These are phyloP conservation scores for Enteromius fasciolatus DNA, from an alignment of 2,797 vertebrate species.

Conservation along the genomic window DNA sequence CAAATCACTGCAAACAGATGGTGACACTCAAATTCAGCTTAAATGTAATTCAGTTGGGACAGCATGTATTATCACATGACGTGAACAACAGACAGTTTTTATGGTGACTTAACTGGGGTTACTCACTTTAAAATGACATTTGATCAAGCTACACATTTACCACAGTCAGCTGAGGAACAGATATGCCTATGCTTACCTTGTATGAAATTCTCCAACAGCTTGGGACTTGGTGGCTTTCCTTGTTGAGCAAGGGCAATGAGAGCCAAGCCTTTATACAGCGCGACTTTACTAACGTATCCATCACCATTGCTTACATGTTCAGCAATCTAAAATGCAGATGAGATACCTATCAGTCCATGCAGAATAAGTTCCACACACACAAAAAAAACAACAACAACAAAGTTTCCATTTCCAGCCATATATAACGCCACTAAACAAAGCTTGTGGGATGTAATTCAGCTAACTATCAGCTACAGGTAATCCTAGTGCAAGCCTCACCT, in stretches of 20 bases:
- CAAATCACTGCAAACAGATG: conserved; percentile 10
- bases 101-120: conserved; percentile 24
- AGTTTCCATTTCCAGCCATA: not conserved
- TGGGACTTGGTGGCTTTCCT: conserved; percentile 79
- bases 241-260: conserved; percentile 81
- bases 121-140: conserved; percentile 56
- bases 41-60: conserved; percentile 19
- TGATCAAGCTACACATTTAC: conserved; percentile 66
- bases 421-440: not conserved
- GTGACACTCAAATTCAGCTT: not conserved
- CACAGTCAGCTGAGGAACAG: conserved; percentile 35
- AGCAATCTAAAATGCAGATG: conserved; percentile 70
- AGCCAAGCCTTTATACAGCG: conserved; percentile 78
- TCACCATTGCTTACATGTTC: conserved; percentile 73
- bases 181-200: conserved; percentile 70
- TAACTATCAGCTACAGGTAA: not conserved
- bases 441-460: not conserved
- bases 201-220: conserved; percentile 80
- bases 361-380: not conserved
- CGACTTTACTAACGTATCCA: conserved; percentile 78
- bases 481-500: conserved; percentile 66
- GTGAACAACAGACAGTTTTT: conserved; percentile 25
- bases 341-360: not conserved
- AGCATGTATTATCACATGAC: conserved; percentile 19
- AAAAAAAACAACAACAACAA: not conserved